A percentile compares a stretch with the other conserved stretches of the same genome.
These are phyloP conservation scores for Tauraco hartlaubi DNA, from an alignment of 2,797 vertebrate genomes.

Conservation along the genomic window DNA sequence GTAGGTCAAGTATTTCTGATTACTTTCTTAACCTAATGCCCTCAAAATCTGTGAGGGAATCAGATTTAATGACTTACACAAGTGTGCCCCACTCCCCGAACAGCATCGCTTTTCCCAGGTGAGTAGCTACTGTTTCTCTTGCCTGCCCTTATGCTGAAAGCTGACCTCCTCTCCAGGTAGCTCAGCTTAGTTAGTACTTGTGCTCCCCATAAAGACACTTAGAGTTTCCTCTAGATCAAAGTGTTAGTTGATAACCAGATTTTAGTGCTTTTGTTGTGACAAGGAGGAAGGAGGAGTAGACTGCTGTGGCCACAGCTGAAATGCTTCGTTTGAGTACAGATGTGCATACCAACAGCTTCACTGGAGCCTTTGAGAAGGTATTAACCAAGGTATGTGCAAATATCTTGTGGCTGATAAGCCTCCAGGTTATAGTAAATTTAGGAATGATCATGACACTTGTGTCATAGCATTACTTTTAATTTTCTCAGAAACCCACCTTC, in stretches of 20 bases:
- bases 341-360: neutral
- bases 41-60: neutral
- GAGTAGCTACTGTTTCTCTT: neutral
- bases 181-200: neutral
- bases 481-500: neutral
- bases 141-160: neutral
- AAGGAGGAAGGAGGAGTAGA: neutral
- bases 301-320: neutral
- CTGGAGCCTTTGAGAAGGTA: neutral
- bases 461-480: neutral
- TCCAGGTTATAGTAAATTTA: neutral
- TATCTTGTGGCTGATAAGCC: neutral
- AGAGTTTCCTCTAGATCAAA: neutral
- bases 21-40: conserved; percentile 40
- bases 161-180: neutral
- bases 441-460: neutral
- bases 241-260: neutral
- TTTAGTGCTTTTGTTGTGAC: neutral
- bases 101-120: neutral
- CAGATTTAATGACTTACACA: conserved; percentile 5
- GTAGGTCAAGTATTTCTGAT: conserved; percentile 34
- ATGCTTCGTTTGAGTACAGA: neutral
- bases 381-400: neutral
- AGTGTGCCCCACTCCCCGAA: neutral
- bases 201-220: neutral